Conservation (phyloP, 2,797 vertebrate genomes). For the Ibycter americanus region DNA sequence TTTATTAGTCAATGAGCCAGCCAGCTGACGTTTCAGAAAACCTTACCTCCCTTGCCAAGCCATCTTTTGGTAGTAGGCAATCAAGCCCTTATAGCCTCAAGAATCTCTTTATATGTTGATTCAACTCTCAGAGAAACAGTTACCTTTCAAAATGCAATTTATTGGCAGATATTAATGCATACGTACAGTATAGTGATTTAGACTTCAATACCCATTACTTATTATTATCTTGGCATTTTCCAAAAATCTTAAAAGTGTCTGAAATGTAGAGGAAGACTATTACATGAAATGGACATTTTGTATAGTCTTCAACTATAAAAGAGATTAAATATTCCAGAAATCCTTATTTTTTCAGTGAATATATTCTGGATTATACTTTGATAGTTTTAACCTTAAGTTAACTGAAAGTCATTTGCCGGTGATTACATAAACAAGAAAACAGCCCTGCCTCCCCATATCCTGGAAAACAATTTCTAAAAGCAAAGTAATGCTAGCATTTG, state of each 20-base stretch:
- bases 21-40: not conserved
- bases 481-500: not conserved
- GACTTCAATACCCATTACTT: not conserved
- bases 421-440: not conserved
- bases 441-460: not conserved
- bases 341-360: not conserved
- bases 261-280: not conserved
- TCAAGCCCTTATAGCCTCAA: not conserved
- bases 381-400: not conserved
- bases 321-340: not conserved
- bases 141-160: not conserved
- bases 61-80: not conserved
- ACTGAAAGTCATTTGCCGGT: not conserved
- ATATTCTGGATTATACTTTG: not conserved
- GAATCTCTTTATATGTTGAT: not conserved
- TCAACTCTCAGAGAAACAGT: not conserved
- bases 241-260: not conserved
- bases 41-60: not conserved
- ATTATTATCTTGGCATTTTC: not conserved
- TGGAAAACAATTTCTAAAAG: not conserved
- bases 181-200: not conserved
- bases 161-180: not conserved
- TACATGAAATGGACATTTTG: not conserved
- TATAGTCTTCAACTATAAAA: not conserved
- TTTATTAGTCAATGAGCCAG: not conserved